Base-by-base conservation (phyloP, 1,140 invertebrate species). In the Spodoptera frugiperda region DNA sequence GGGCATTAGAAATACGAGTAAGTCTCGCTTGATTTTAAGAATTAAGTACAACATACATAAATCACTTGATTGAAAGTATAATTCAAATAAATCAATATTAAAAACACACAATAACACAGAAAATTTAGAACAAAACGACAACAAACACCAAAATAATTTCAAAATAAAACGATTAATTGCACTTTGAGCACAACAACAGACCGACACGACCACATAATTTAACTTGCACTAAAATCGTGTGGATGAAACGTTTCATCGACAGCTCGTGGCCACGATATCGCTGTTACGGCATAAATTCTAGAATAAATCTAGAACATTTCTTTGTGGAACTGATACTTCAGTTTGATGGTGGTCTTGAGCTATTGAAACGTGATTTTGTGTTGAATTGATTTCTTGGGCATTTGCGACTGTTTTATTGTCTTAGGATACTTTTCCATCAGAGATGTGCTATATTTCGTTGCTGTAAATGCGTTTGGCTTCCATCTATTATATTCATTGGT, bases 131-230 rank as follows among this genome's bases (percentile, higher is more conserved):
- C n/a, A n/a, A n/a, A n/a, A n/a, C n/a, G n/a, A n/a, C n/a, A 6
- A 9, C 33, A 39, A 39, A 4, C 5, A 4, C 33, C n/a, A n/a
- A n/a, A 9, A 53, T 17, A 11, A 15, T 59, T 59, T 15, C 57
- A 14, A 61, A 44, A 61, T 39, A 10, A 61, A 17, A n/a, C 57
- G 44, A 61, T 61, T 61, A 61, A 61, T 61, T 61, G 3, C 17
- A 61, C 30, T 61, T 44, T 61, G 33, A 44, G 19, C 25, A 25
- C 2, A 25, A 25, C 3, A 25, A 2, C 11, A 1, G n/a, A 39
- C 1, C 14, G 17, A 39, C 57, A 61, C 57, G 57, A 61, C 4
- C 57, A 61, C 33, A 61, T 61, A 61, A 61, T 61, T 61, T 6
- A 44, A 39, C n/a, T 44, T 11, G 19, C 57, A 15, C 33, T 39